These are phyloP conservation scores for Okamejei kenojei DNA, from an alignment of 2,797 vertebrate species.

Conservation along the genomic window DNA sequence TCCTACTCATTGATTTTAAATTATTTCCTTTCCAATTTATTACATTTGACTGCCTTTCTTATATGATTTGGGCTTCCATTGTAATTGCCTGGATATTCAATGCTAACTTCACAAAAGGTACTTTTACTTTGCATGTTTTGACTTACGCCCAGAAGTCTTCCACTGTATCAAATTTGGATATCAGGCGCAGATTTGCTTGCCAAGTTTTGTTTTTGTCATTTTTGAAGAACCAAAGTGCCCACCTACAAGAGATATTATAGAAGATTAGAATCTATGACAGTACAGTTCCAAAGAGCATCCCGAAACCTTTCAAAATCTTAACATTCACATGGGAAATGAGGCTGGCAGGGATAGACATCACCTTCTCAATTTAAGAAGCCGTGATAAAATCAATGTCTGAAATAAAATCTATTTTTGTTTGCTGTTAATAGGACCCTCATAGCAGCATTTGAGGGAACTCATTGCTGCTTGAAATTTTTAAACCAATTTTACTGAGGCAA, in stretches of 20 bases:
- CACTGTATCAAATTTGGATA: slow-evolving; percentile 93
- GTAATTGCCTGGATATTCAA: not conserved
- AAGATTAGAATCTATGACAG: not conserved
- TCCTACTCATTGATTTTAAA: too few species aligned
- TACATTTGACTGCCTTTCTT: not conserved
- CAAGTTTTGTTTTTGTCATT: slow-evolving; percentile 99
- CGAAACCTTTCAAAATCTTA: not conserved
- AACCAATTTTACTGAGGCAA: not conserved
- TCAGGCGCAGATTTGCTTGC: slow-evolving; percentile 94
- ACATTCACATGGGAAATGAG: not conserved
- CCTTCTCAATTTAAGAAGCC: not conserved
- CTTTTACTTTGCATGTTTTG: slow-evolving; percentile 40
- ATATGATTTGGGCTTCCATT: not conserved
- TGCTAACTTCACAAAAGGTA: not conserved
- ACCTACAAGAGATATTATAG: slow-evolving; percentile 60
- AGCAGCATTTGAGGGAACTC: not conserved
- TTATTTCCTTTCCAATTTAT: not conserved
- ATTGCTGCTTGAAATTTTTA: not conserved
- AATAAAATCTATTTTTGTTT: not conserved
- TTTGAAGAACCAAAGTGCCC: slow-evolving; percentile 99
- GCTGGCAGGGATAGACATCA: not conserved
- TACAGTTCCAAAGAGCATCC: not conserved
- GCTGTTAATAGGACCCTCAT: not conserved
- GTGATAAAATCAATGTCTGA: not conserved
- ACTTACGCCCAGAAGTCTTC: slow-evolving; percentile 99